Evolutionary conservation across 2,888 invertebrate genomes (phyloP), one percentile per base, ranked within the genome.

Genomic region (Dasypogon diadema): DNA sequence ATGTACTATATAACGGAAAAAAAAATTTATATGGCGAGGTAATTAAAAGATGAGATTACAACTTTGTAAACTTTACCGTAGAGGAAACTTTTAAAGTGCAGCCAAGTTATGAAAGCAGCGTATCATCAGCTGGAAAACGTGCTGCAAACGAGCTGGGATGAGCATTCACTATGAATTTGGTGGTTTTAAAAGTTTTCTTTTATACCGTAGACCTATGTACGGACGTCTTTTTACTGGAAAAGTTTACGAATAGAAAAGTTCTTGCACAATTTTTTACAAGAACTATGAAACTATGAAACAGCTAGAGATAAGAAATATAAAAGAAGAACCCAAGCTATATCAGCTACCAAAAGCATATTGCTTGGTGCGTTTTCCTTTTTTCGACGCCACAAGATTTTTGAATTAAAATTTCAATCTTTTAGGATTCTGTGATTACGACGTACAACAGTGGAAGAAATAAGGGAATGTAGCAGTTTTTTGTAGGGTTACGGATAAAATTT

Each of bases 11-110:
- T 30, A 30, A 42, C 24, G 30, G 37, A 54, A 51, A 21, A 68
- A 68, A 68, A 54, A 26, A 42, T 12, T 42, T 42, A 42, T 18
- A 70, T 26, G 51, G 22, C 14, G 56, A 58, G 56, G 55, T 58
- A 73, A 58, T 73, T 73, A 75, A 75, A 75, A 75, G 75, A 75
- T 75, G 75, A 75, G 68, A 75, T 75, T 75, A 65, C 75, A 75
- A 75, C 24, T 65, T 55, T 65, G 65, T 56, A 75, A 75, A 75
- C 42, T 75, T 75, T 75, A 65, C 65, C 65, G 37, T 65, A 37
- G 37, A 65, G 22, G 65, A 65, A 65, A 48, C 48, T 65, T 65
- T 24, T 42, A 65, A 65, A 65, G 65, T 65, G 65, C 65, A 65
- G 18, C 14, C 2, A 65, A 65, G 65, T 65, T 65, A 65, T 65